Percentiles rank a stretch among this genome's conserved stretches.
phyloP scores from a whole-genome alignment of 2,113 vertebrate genomes.

The Seriola rivoliana region DNA sequence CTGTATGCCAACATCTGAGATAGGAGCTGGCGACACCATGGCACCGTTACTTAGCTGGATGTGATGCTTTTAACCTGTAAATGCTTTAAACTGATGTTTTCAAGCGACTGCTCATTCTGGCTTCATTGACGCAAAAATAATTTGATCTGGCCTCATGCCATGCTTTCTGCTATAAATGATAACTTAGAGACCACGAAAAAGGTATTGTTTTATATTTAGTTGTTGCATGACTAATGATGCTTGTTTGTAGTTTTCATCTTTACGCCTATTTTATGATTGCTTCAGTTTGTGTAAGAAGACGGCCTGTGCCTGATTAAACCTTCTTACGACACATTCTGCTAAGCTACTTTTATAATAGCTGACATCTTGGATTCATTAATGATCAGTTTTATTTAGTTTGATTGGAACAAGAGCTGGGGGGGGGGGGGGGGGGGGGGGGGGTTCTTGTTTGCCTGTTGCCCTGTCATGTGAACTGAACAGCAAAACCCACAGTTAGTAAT shows the following conservation, averaged over 20 bases:
- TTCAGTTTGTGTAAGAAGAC: not conserved
- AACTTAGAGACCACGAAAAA: conserved; percentile 8
- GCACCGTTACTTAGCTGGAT: conserved; percentile 37
- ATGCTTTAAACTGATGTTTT: conserved; percentile 23
- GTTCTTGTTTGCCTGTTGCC: conserved; percentile 13
- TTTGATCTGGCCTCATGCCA: conserved; percentile 19
- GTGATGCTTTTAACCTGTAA: conserved; percentile 19
- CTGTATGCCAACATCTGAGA: conserved; percentile 50
- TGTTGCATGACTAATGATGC: not conserved
- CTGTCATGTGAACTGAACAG: conserved; percentile 18
- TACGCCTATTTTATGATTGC: not conserved
- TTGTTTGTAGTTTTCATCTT: conserved; percentile 4
- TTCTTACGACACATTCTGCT: conserved; percentile 12
- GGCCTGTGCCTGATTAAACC: conserved; percentile 41
- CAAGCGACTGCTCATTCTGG: conserved; percentile 15
- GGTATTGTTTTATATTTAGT: conserved; percentile 23
- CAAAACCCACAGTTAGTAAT: not conserved
- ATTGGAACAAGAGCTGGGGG: conserved; percentile 14
- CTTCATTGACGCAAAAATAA: not conserved
- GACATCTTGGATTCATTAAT: conserved; percentile 60
- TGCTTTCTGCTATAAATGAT: not conserved
- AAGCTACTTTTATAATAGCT: conserved; percentile 30
- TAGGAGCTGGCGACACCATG: conserved; percentile 39
- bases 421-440: not conserved
- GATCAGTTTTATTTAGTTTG: conserved; percentile 22